Evolutionary conservation across 2,113 vertebrate species (phyloP).

Genomic region (Scomber scombrus): DNA sequence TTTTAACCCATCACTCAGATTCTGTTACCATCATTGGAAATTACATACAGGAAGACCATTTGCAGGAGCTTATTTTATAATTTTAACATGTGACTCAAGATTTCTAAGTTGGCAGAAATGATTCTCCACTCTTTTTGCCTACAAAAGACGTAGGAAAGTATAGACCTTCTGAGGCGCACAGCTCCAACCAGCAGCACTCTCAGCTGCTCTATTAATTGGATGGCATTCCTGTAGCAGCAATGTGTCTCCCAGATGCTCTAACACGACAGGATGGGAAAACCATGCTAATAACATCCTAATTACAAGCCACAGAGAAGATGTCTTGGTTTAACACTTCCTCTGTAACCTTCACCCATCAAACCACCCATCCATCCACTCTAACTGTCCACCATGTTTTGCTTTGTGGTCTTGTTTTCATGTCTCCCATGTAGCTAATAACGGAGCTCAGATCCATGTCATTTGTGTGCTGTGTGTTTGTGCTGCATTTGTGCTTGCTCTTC

Average conservation of each 20-base stretch:
- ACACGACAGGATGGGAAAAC: slow-evolving; percentile 58
- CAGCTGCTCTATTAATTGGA: slow-evolving; percentile 64
- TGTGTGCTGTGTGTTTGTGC: slow-evolving; percentile 71
- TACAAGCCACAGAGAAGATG: slow-evolving; percentile 70
- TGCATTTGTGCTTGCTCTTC: slow-evolving; percentile 72
- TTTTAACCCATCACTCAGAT: background rate
- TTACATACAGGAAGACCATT: background rate
- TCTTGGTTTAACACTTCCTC: slow-evolving; percentile 74
- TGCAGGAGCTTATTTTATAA: background rate
- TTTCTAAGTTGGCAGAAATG: background rate
- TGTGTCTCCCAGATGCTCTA: slow-evolving; percentile 76
- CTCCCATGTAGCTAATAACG: too few species aligned
- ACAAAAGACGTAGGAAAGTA: slow-evolving; percentile 6
- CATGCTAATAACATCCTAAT: slow-evolving; percentile 76
- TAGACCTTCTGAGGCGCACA: slow-evolving; percentile 2
- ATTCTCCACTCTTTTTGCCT: slow-evolving; percentile 19
- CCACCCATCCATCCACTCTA: slow-evolving; percentile 56
- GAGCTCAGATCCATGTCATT: slow-evolving; percentile 49
- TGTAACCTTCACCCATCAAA: slow-evolving; percentile 53
- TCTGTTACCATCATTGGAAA: background rate
- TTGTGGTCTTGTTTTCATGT: too few species aligned
- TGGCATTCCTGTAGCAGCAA: slow-evolving; percentile 63
- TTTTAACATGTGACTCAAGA: background rate
- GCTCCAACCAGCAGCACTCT: slow-evolving; percentile 22
- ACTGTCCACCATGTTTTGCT: slow-evolving; percentile 31